Evolutionary conservation across 2,797 vertebrate genomes (phyloP).

Genomic region (Lepidocolaptes lacrymiger): DNA sequence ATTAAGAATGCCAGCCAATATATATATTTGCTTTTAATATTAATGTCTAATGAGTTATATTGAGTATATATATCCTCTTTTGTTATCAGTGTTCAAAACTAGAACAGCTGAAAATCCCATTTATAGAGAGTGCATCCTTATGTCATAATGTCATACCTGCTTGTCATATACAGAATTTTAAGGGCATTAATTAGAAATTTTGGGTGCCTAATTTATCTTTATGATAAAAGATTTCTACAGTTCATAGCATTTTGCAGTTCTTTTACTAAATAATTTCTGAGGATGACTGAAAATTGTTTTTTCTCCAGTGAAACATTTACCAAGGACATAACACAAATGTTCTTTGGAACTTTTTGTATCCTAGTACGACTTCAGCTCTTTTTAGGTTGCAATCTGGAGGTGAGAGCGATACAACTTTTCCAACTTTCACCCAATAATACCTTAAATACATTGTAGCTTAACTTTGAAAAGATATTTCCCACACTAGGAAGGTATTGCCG

Average conservation of each 20-base stretch:
- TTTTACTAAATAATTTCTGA: background rate
- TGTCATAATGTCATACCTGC: background rate
- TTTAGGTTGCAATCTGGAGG: background rate
- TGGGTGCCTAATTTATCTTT: background rate
- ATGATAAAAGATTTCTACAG: background rate
- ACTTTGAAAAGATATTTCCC: background rate
- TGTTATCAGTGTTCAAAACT: background rate
- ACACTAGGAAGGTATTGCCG: background rate
- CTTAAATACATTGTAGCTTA: background rate
- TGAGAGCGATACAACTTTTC: background rate
- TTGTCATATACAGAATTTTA: background rate
- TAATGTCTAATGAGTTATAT: background rate
- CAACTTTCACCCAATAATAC: background rate
- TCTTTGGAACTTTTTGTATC: background rate
- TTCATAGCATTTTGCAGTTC: background rate
- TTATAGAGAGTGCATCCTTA: background rate
- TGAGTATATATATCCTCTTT: background rate
- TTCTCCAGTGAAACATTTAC: background rate
- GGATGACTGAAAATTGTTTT: background rate
- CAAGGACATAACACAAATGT: background rate
- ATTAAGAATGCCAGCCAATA: background rate
- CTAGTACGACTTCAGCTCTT: background rate
- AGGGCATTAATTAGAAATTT: background rate
- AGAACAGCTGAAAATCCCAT: background rate
- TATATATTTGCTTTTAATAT: background rate